Conservation (phyloP, 1,140 invertebrate genomes). For the Adelges cooleyi region DNA sequence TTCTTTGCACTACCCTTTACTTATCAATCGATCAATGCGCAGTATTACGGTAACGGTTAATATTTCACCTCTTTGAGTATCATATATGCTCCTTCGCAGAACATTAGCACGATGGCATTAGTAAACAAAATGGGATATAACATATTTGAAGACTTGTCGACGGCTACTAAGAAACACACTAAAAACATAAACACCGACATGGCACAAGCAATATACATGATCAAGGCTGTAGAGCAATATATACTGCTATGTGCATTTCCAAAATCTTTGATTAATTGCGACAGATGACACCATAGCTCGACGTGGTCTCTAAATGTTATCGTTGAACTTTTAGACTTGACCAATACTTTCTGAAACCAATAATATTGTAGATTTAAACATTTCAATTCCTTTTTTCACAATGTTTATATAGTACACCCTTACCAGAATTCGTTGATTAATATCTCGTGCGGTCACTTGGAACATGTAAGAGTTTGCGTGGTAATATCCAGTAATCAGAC, state of each 20-base stretch:
- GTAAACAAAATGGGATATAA: neutral
- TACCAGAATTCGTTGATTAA: neutral
- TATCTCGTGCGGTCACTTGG: neutral
- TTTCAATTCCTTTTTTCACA: too few relatives aligned
- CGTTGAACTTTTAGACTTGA: neutral
- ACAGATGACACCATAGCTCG: conserved; percentile 9
- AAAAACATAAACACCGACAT: neutral
- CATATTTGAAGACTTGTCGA: neutral
- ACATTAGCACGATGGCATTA: neutral
- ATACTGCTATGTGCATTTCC: neutral
- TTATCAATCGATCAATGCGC: too few relatives aligned
- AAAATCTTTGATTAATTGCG: neutral
- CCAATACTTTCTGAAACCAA: neutral
- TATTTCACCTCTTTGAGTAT: neutral
- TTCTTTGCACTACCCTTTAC: too few relatives aligned
- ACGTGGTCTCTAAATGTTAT: neutral
- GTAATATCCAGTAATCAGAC: neutral
- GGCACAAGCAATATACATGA: neutral
- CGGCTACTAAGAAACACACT: neutral
- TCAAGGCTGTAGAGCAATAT: neutral
- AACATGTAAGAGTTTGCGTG: neutral
- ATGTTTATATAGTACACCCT: too few relatives aligned
- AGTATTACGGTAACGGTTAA: too few relatives aligned
- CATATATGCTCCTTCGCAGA: neutral
- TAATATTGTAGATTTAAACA: too few relatives aligned